phyloP scores from a whole-genome alignment of 2,888 invertebrate genomes.

The Watsonalla cultraria region DNA sequence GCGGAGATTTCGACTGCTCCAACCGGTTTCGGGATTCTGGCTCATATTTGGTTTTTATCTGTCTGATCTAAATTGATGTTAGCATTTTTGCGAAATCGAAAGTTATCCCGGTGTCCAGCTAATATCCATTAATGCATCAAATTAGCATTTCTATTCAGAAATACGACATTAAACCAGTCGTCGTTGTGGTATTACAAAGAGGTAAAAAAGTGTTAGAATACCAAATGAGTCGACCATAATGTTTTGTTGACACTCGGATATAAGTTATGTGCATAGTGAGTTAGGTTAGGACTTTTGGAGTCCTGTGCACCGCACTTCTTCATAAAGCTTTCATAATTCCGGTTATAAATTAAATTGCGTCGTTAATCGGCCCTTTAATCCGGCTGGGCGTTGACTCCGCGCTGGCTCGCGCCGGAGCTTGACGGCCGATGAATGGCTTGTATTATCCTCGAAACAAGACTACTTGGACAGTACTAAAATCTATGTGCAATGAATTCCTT shows the following conservation, averaged over 20 bases:
- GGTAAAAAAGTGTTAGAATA: constrained; percentile 10
- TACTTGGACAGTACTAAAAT: constrained; percentile 45
- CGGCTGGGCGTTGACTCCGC: constrained; percentile 73
- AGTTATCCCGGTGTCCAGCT: constrained; percentile 62
- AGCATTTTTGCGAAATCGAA: constrained; percentile 75
- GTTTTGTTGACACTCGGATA: constrained; percentile 57
- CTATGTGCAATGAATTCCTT: constrained; percentile 39
- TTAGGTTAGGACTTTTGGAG: constrained; percentile 22
- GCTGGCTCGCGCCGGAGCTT: constrained; percentile 17
- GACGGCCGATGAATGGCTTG: constrained; percentile 37
- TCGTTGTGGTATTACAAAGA: neutral
- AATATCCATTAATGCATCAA: constrained; percentile 35
- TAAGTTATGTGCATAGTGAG: constrained; percentile 43
- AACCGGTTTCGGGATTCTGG: constrained; percentile 53
- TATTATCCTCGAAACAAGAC: constrained; percentile 39
- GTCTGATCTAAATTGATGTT: constrained; percentile 54
- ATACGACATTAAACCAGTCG: constrained; percentile 19
- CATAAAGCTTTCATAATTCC: constrained; percentile 68
- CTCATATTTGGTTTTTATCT: constrained; percentile 48
- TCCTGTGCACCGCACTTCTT: constrained; percentile 34
- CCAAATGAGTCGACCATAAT: constrained; percentile 16
- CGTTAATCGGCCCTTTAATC: constrained; percentile 75
- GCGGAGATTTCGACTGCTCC: constrained; percentile 53
- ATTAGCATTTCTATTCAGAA: constrained; percentile 35
- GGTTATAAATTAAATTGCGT: constrained; percentile 72